Evolutionary conservation across 2,888 invertebrate species (phyloP), one percentile per base, ranked within the genome.

Genomic region (Syrista parreyssii): DNA sequence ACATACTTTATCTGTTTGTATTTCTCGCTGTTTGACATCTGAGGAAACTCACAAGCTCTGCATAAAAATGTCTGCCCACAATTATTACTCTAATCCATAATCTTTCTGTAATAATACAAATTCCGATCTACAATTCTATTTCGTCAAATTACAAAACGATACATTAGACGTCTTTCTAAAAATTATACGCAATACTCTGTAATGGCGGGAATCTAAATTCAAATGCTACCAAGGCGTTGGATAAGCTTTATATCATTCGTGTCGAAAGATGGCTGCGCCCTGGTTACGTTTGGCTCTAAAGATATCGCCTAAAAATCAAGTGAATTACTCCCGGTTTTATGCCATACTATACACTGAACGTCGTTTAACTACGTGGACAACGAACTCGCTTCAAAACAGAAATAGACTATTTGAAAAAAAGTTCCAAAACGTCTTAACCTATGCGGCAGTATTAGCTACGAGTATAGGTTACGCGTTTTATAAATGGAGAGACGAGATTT

Each of bases 211-310:
- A 71, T 74, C n/a, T 74, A 4, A 72, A 34, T 76, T 77, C 73
- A 74, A 81, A 77, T 11, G 71, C 34, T 33, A 77, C 75, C 69
- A 76, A 79, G 71, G 78, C 77, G 77, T 36, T 71, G 79, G 40
- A 55, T 75, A 80, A 79, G 73, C 77, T 79, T 68, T 73, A 30
- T 23, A 68, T 72, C 72, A 75, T 15, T 55, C 72, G 76, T 73
- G 76, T 35, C 68, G 73, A 83, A 89, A 86, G 74, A 90, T 90
- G 90, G 88, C 88, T 69, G 81, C 80, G 32, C 79, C 83, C 75
- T 82, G 86, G 80, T 81, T 83, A 12, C 86, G 85, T 73, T 36
- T 83, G 23, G 78, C 81, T 35, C 81, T 79, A 73, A 82, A 68
- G 30, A 74, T 83, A 77, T 79, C 84, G 34, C 78, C 36, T 73